phyloP scores from a whole-genome alignment of 2,797 vertebrate species.

The Semaprochilodus insignis region DNA sequence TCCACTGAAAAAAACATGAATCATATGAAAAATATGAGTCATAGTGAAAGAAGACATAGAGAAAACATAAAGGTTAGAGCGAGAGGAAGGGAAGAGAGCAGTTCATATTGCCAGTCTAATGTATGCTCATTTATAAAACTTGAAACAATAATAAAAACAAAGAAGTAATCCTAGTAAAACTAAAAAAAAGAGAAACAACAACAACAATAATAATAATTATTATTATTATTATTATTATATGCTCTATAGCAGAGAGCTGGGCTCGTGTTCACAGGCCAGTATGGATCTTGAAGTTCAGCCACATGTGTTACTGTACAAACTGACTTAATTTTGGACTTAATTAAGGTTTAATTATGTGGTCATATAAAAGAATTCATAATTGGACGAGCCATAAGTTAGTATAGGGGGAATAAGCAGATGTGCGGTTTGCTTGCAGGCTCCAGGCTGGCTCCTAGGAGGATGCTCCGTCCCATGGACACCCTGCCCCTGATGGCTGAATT shows the following conservation, averaged over 20 bases:
- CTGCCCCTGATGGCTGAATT: not conserved
- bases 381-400: not conserved
- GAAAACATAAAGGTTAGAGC: not conserved
- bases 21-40: too few species aligned
- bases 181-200: too few species aligned
- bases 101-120: not conserved
- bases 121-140: not conserved
- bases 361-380: not conserved
- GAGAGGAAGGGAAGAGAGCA: not conserved
- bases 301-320: too few species aligned
- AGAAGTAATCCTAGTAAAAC: too few species aligned
- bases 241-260: too few species aligned
- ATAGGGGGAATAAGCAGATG: not conserved
- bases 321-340: too few species aligned
- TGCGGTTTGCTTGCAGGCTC: not conserved
- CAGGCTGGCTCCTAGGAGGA: not conserved
- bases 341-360: too few species aligned
- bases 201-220: too few species aligned
- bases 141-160: not conserved
- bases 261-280: too few species aligned
- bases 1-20: not conserved
- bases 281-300: too few species aligned
- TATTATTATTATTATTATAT: too few species aligned
- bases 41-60: not conserved
- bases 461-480: not conserved